A percentile compares a stretch with the other conserved stretches of the same genome.
These are phyloP conservation scores for Psettodes erumei DNA, from an alignment of 2,113 vertebrate genomes.

Conservation along the genomic window DNA sequence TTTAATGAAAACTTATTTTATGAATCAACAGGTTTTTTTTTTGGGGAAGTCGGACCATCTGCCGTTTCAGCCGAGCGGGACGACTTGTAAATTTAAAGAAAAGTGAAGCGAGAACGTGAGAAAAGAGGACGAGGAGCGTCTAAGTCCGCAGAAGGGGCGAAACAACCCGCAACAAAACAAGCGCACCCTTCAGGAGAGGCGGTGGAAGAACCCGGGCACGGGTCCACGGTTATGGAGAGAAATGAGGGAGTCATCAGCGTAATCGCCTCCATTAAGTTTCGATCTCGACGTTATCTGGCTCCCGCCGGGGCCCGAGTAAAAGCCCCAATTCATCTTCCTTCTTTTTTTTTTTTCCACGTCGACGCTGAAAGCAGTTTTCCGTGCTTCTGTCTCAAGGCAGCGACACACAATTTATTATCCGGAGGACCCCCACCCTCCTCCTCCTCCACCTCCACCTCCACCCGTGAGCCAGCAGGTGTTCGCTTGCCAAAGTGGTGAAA, in stretches of 20 bases:
- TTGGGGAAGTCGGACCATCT: neutral
- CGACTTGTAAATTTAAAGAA: constrained; percentile 2
- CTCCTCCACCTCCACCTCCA: no score
- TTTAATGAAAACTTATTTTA: neutral
- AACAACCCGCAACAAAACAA: neutral
- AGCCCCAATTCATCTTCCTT: constrained; percentile 23
- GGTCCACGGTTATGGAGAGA: neutral
- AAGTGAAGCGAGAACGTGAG: neutral
- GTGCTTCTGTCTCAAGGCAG: constrained; percentile 20
- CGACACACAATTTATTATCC: neutral
- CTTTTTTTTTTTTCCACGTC: neutral
- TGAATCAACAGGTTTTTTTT: neutral
- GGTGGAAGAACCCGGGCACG: neutral
- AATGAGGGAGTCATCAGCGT: constrained; percentile 6
- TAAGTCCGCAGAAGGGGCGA: no score
- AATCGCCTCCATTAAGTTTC: constrained; percentile 24
- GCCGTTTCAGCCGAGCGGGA: no score
- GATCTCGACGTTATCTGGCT: neutral
- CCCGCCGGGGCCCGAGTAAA: constrained; percentile 15
- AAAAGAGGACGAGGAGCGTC: no score
- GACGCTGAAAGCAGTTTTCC: constrained; percentile 11
- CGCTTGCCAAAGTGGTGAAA: neutral
- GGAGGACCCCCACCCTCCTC: constrained; percentile 9
- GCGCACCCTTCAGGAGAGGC: neutral
- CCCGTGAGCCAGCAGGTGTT: neutral